These are phyloP conservation scores for Drosophila dives DNA, from an alignment of 2,888 invertebrate species.

Conservation along the genomic window DNA sequence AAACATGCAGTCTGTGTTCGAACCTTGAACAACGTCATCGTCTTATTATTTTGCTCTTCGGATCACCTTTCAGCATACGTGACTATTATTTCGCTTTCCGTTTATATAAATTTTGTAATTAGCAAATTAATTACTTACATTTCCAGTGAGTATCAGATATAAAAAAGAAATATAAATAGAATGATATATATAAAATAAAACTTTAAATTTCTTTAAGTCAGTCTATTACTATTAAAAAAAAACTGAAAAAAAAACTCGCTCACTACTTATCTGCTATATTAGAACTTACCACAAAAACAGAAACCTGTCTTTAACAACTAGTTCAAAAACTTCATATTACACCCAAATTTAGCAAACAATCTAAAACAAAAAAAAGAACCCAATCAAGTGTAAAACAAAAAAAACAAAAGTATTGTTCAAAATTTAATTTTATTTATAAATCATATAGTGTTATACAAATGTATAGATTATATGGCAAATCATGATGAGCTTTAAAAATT, in stretches of 20 bases:
- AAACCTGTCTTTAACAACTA: background rate
- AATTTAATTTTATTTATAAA: conserved; percentile 8
- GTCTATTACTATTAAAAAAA: background rate
- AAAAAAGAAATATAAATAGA: background rate
- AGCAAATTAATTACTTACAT: too few relatives aligned
- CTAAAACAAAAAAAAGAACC: background rate
- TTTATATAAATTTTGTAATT: too few relatives aligned
- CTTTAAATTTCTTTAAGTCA: background rate
- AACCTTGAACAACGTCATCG: too few relatives aligned
- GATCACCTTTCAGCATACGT: too few relatives aligned
- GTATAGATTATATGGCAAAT: conserved; percentile 13
- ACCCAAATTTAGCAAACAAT: background rate
- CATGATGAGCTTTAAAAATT: background rate
- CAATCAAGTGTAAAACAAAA: background rate
- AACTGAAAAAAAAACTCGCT: background rate
- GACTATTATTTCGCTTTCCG: too few relatives aligned
- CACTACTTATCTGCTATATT: background rate
- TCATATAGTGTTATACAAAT: conserved; percentile 3
- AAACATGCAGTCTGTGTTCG: too few relatives aligned
- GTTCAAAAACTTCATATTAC: background rate
- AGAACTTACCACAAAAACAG: background rate
- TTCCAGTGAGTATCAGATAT: background rate
- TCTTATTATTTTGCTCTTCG: too few relatives aligned
- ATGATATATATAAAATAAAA: background rate
- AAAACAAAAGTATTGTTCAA: background rate